Conservation (phyloP, 2,797 vertebrate species). For the Notoglanidium macrostoma region DNA sequence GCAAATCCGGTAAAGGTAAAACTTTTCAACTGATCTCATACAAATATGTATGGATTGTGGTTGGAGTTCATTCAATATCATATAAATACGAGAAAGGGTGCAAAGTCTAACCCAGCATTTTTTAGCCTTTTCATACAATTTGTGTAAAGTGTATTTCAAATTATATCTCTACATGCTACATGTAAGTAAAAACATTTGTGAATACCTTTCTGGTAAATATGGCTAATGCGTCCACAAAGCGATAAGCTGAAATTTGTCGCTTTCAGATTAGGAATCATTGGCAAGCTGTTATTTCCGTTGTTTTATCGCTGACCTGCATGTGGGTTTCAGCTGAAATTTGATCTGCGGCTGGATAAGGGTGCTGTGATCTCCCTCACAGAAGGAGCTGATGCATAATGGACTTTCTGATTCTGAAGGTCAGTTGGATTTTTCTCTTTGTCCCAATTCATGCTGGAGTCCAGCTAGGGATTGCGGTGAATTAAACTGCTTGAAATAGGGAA, state of each 20-base stretch:
- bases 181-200: slow-evolving; percentile 25
- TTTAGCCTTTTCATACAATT: background rate
- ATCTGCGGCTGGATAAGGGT: slow-evolving; percentile 47
- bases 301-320: slow-evolving; percentile 37
- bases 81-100: background rate
- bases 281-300: slow-evolving; percentile 30
- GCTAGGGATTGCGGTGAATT: slow-evolving; percentile 28
- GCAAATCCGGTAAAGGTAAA: background rate
- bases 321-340: slow-evolving; percentile 47
- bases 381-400: slow-evolving; percentile 37
- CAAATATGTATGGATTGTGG: background rate
- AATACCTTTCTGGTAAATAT: slow-evolving; percentile 21
- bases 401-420: slow-evolving; percentile 31
- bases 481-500: slow-evolving; percentile 28
- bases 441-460: slow-evolving; percentile 22
- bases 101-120: background rate
- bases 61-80: background rate
- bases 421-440: slow-evolving; percentile 26
- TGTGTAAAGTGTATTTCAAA: background rate
- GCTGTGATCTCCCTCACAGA: slow-evolving; percentile 36
- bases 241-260: slow-evolving; percentile 33
- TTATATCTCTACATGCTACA: background rate
- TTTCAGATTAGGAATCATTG: slow-evolving; percentile 49
- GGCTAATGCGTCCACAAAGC: slow-evolving; percentile 23
- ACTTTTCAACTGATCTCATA: background rate